Evolutionary conservation across 1,140 invertebrate genomes (phyloP), one percentile per base, ranked within the genome.

Genomic region (Sycophila sp.): DNA sequence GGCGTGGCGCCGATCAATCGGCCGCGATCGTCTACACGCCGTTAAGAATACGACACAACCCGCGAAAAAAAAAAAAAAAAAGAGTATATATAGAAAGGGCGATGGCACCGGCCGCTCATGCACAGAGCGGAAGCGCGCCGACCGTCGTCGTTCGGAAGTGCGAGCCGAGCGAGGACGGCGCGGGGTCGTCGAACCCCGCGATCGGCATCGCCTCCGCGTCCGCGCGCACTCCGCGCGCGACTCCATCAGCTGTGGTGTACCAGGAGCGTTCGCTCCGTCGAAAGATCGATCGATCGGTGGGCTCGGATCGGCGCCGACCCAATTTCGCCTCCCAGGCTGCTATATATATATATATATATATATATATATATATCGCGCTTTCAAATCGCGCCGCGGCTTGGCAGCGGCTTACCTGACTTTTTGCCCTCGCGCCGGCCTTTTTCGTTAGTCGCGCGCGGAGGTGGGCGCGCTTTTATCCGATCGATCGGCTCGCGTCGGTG

Each of bases 201-300:
- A n/a, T n/a, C n/a, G n/a, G n/a, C n/a, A n/a, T n/a, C n/a, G n/a
- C n/a, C n/a, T n/a, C n/a, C n/a, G n/a, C n/a, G n/a, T 47, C 19
- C n/a, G n/a, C n/a, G 11, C 42, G 45, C 71, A 65, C 71, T 47
- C 13, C 34, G 51, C 67, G 69, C 42, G 17, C 42, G 42, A 45
- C 56, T n/a, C 74, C 72, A 79, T 80, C 77, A 79, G 78, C 78
- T 80, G 78, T 74, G 77, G 75, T 26, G 49, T 6, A 24, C 22
- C 49, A 53, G 26, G 49, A 53, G 62, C 19, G 8, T 17, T 13
- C 45, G 34, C 55, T 17, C 36, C 59, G 34, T 72, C 72, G 75
- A 77, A 80, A 78, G 76, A 78, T 78, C 75, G 76, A 77, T 78
- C 77, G 74, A 77, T 78, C 76, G 72, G 75, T 78, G 76, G 76